Base-by-base conservation (phyloP, 2,888 invertebrate species). In the Latrodectus hesperus region DNA sequence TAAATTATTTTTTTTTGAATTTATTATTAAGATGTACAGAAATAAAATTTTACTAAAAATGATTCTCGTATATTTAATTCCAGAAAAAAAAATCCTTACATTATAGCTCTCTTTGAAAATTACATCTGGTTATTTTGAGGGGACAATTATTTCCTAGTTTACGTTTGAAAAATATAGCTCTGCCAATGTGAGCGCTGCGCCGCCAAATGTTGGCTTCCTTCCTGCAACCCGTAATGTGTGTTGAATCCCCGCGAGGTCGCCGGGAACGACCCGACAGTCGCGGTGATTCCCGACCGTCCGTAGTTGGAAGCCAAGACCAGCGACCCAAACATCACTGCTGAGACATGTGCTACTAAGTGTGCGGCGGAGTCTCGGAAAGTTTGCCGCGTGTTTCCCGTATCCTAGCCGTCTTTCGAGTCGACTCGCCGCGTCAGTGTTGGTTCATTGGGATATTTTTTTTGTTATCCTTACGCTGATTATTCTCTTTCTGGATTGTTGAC, bases 251-350 rank as follows among this genome's bases (percentile, higher is more conserved):
- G 53, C 73, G 83, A 86, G 86, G 86, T 86, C 86, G 86, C 81
- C 86, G 86, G 76, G 86, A 86, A 86, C 86, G 81, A 86, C 72
- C 86, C 86, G 85, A 85, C 38, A 79, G 86, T 81, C 86, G 81
- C 86, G 86, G 71, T 81, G 86, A 81, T 81, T 84, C 85, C 86
- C 75, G 76, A 75, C 80, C 81, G 80, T 72, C 84, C 65, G 72
- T 73, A 84, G 84, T 65, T 78, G 76, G 74, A 17, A 64, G 76
- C 76, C 72, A 85, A 60, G 75, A 80, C 68, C 72, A 81, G 76
- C 76, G 70, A 82, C 81, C 52, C 64, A 22, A 68, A 68, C 67
- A 68, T 26, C 67, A 17, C 67, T 68, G 14, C 16, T 65, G 67
- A 68, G 68, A 14, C 68, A 78, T 78, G 77, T 78, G 77, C 68